Evolutionary conservation across 2,888 invertebrate genomes (phyloP).

Genomic region (Pherbina coryleti): DNA sequence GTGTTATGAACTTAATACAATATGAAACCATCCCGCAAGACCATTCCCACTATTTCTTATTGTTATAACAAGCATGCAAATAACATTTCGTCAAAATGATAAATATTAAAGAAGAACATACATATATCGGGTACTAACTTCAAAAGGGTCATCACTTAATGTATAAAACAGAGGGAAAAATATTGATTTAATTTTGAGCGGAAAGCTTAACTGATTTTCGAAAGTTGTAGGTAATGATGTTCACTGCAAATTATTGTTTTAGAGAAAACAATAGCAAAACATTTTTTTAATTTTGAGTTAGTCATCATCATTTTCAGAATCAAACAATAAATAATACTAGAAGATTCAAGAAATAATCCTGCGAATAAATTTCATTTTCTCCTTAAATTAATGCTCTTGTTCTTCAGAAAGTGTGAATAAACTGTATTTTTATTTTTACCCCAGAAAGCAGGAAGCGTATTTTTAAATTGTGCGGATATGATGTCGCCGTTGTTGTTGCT

Average conservation of each 20-base stretch:
- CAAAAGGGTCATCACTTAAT: not conserved
- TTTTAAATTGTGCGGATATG: constrained; percentile 69
- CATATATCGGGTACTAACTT: too few relatives aligned
- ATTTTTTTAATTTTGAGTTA: too few relatives aligned
- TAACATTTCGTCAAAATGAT: too few relatives aligned
- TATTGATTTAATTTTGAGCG: too few relatives aligned
- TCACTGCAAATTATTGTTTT: not conserved
- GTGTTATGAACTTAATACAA: too few relatives aligned
- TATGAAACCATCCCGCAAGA: too few relatives aligned
- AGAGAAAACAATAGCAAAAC: not conserved
- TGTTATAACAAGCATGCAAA: too few relatives aligned
- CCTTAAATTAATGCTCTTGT: not conserved
- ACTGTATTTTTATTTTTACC: constrained; percentile 55
- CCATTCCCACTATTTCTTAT: too few relatives aligned
- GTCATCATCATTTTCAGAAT: too few relatives aligned
- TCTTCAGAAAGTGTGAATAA: constrained; percentile 12
- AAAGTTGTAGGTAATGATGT: not conserved
- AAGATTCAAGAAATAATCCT: not conserved
- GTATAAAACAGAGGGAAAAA: too few relatives aligned
- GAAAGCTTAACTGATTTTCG: not conserved
- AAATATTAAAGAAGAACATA: too few relatives aligned
- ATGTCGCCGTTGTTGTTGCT: constrained; percentile 60
- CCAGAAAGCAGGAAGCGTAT: constrained; percentile 69
- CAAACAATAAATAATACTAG: not conserved
- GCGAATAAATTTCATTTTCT: not conserved